Base-by-base conservation (phyloP, 2,797 vertebrate genomes). In the Lepilemur ruficaudatus region DNA sequence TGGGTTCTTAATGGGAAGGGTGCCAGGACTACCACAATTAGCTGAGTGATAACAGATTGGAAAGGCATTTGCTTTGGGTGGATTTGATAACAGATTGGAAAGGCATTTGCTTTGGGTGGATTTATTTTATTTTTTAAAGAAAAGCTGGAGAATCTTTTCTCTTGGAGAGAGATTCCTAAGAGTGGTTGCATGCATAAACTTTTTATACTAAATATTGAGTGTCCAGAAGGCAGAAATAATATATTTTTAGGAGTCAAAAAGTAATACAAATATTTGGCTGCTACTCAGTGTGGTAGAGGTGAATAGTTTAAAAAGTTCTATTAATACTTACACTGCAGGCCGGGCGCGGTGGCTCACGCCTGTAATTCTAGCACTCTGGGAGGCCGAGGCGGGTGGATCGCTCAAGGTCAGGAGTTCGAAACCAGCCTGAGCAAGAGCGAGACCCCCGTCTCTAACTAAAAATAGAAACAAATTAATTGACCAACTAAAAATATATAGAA, bases 201-300 rank as follows among this genome's bases (percentile, higher is more conserved):
- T 79, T 50, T 78, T 50, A 43, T 50, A 25, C 11, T 59, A 46
- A 91, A 13, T 50, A 22, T 14, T 91, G 63, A 72, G 13, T 65
- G 25, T 59, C 52, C 63, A 35, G 73, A 72, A 63, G 17, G 43
- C n/a, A 85, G 67, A 84, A 85, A 73, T 41, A 81, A 23, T 73
- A 57, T 79, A 61, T 61, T 82, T 86, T 93, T 93, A 67, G 65
- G 80, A 63, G 32, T 81, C 8, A 80, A 76, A 84, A 94, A 89
- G 10, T 84, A 63, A 75, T 84, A 28, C 18, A 73, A 35, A 28
- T 67, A 17, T 83, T 93, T 80, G 57, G 23, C 41, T 82, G 48
- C 41, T 90, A 22, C 41, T 81, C 52, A 82, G 15, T 43, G 30
- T 73, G 17, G 10, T 65, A 80, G 72, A 78, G 18, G 32, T 67